Percentiles rank a stretch among this genome's conserved stretches.
Conservation (phyloP, 2,113 vertebrate genomes). For the Cephalopholis sonnerati region DNA sequence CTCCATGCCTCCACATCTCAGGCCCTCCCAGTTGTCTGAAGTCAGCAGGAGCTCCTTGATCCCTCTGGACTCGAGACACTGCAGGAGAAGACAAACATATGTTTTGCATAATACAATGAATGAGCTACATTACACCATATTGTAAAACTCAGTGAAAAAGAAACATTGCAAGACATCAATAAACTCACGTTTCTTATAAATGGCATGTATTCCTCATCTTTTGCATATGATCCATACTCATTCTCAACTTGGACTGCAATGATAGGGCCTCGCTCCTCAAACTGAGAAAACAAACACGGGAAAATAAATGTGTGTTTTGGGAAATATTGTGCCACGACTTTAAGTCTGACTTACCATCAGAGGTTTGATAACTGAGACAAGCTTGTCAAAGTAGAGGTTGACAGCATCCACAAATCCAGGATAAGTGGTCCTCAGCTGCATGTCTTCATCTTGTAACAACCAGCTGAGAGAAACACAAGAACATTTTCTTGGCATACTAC, state of each 20-base stretch:
- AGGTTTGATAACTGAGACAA: slow-evolving; percentile 86
- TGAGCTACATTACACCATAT: background rate
- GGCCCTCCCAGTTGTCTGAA: slow-evolving; percentile 87
- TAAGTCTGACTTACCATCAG: slow-evolving; percentile 85
- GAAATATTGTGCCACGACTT: background rate
- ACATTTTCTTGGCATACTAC: background rate
- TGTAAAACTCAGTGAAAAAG: background rate
- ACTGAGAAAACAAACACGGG: slow-evolving; percentile 45
- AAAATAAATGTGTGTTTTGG: background rate
- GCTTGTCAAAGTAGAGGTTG: slow-evolving; percentile 87
- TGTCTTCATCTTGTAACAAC: slow-evolving; percentile 90
- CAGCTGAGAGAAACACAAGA: slow-evolving; percentile 81
- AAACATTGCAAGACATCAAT: background rate
- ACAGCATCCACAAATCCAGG: slow-evolving; percentile 89
- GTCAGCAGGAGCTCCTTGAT: slow-evolving; percentile 91
- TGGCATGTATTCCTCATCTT: slow-evolving; percentile 90
- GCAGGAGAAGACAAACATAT: background rate
- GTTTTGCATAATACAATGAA: background rate
- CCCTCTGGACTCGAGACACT: slow-evolving; percentile 89
- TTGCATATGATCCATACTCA: slow-evolving; percentile 94
- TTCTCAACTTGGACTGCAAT: slow-evolving; percentile 96
- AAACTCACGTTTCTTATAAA: slow-evolving; percentile 88
- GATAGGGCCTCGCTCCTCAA: slow-evolving; percentile 89
- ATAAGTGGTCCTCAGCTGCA: slow-evolving; percentile 91
- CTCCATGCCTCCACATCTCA: slow-evolving; percentile 80